These are phyloP conservation scores for Muscicapa adusta DNA, from an alignment of 2,113 vertebrate genomes.

Conservation along the genomic window DNA sequence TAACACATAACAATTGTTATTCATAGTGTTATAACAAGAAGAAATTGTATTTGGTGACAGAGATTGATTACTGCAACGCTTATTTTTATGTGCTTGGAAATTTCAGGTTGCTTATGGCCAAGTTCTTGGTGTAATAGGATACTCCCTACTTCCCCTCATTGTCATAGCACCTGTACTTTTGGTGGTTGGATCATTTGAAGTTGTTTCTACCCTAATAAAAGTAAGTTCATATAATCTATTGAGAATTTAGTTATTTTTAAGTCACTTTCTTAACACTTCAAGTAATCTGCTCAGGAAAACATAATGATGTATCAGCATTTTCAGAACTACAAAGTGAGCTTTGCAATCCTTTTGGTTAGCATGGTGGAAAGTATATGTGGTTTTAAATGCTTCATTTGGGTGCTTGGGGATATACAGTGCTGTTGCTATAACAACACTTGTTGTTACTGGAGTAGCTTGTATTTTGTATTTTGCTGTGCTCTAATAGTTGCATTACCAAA, in stretches of 20 bases:
- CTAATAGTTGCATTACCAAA: not conserved
- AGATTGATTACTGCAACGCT: not conserved
- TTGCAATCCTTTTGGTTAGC: not conserved
- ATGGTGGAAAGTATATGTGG: not conserved
- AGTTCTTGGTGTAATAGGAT: slow-evolving; percentile 97
- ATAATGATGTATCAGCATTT: not conserved
- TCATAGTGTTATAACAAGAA: not conserved
- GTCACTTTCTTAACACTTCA: not conserved
- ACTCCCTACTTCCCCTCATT: slow-evolving; percentile 96
- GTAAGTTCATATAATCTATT: slow-evolving; percentile 72
- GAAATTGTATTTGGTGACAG: not conserved
- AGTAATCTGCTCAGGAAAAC: not conserved
- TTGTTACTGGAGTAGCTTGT: not conserved
- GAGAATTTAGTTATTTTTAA: not conserved
- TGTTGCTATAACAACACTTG: not conserved
- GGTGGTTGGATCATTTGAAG: slow-evolving; percentile 89
- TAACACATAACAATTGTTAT: not conserved
- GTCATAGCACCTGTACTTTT: slow-evolving; percentile 92
- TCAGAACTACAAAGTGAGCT: not conserved
- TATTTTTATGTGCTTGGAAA: slow-evolving; percentile 41
- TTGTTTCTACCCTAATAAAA: slow-evolving; percentile 93
- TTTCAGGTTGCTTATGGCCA: slow-evolving; percentile 95
- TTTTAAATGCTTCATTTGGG: not conserved
- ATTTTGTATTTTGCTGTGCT: not conserved
- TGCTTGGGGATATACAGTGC: not conserved